A percentile compares a stretch with the other conserved stretches of the same genome.
phyloP scores from a whole-genome alignment of 1,140 invertebrate genomes.

The Drosophila funebris region DNA sequence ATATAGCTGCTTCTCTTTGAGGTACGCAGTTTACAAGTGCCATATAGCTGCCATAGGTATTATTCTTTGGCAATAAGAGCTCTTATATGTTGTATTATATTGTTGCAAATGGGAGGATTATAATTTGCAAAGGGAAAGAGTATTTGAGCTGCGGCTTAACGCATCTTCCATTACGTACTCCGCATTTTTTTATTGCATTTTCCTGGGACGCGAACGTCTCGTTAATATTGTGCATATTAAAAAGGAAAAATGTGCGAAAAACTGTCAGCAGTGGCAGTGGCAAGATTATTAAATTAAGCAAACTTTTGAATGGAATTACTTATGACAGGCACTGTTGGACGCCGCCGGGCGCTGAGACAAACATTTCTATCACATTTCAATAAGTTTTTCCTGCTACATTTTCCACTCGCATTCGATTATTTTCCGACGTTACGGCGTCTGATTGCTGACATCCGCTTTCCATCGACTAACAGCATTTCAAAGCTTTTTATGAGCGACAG shows the following conservation, averaged over 20 bases:
- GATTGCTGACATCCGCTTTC: conserved; percentile 36
- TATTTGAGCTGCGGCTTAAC: not conserved
- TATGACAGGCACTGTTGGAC: not conserved
- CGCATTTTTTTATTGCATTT: conserved; percentile 67
- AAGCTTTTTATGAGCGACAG: not conserved
- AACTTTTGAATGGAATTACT: conserved; percentile 15
- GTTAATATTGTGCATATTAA: conserved; percentile 44
- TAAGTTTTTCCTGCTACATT: conserved; percentile 11
- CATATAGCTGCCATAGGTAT: no score
- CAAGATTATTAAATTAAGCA: conserved; percentile 60
- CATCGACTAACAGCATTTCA: conserved; percentile 22
- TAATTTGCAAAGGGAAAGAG: not conserved
- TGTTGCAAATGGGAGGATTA: no score
- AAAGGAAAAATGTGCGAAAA: conserved; percentile 13
- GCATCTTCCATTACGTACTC: not conserved
- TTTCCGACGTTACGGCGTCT: conserved; percentile 14
- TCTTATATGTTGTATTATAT: no score
- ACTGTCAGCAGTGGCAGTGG: conserved; percentile 26
- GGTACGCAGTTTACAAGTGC: no score
- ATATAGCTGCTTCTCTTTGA: no score
- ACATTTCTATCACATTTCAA: conserved; percentile 36
- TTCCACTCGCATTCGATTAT: conserved; percentile 1
- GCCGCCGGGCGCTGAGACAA: not conserved
- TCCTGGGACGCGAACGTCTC: not conserved
- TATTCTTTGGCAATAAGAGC: no score